phyloP scores from a whole-genome alignment of 1,140 invertebrate genomes.

The Philaenus spumarius region DNA sequence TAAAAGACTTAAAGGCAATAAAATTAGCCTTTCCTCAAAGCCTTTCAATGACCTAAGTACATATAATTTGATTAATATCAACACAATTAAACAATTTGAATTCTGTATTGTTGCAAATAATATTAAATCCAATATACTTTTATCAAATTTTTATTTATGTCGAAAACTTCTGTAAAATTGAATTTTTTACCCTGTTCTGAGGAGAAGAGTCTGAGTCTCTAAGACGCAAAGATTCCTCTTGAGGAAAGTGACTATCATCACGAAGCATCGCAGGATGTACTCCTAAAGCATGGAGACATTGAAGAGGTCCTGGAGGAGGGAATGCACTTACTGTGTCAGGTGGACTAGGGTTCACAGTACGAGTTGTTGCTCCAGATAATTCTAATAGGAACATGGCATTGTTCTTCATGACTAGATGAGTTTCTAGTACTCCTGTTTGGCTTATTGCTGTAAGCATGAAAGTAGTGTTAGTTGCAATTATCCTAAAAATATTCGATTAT shows the following conservation, averaged over 20 bases:
- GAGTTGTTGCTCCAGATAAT: constrained; percentile 51
- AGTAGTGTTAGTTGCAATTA: too few species aligned
- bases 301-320: constrained; percentile 62
- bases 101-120: too few species aligned
- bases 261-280: constrained; percentile 31
- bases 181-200: too few species aligned
- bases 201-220: too few species aligned
- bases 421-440: constrained; percentile 42
- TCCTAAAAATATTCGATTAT: too few species aligned
- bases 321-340: constrained; percentile 48
- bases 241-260: constrained; percentile 20
- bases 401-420: constrained; percentile 78
- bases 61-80: not conserved
- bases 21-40: too few species aligned
- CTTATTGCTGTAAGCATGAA: not conserved
- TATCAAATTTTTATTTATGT: too few species aligned
- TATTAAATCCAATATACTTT: too few species aligned
- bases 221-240: constrained; percentile 4
- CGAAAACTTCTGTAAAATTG: too few species aligned
- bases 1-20: not conserved
- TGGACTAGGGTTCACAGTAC: constrained; percentile 50
- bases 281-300: constrained; percentile 66
- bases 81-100: not conserved
- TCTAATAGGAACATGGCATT: constrained; percentile 94
- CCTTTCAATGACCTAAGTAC: too few species aligned